These are phyloP conservation scores for Ruditapes philippinarum DNA, from an alignment of 1,140 invertebrate species.

Conservation along the genomic window DNA sequence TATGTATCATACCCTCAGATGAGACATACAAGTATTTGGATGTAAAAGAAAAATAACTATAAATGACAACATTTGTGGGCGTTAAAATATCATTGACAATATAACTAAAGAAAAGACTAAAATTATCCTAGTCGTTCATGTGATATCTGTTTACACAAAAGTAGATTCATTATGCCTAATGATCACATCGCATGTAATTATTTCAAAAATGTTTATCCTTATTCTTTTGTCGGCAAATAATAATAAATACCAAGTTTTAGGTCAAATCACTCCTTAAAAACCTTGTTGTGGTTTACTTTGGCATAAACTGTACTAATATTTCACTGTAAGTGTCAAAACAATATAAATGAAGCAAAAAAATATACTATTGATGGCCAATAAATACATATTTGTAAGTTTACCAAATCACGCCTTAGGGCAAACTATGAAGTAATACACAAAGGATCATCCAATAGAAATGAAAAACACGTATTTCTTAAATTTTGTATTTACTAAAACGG, in stretches of 20 bases:
- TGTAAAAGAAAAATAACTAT: no score
- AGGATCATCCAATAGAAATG: no score
- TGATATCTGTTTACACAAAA: no score
- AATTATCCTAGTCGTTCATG: no score
- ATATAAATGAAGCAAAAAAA: not conserved
- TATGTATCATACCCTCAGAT: no score
- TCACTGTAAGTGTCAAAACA: constrained; percentile 2
- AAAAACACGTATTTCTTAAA: no score
- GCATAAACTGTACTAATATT: not conserved
- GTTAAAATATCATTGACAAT: no score
- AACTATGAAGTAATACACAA: no score
- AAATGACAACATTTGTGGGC: no score
- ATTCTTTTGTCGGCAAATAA: not conserved
- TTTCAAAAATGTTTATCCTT: not conserved
- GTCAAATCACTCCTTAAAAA: not conserved
- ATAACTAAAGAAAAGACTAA: no score
- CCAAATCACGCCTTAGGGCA: not conserved
- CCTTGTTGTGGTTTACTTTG: not conserved
- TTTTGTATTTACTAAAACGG: no score
- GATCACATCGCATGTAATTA: not conserved
- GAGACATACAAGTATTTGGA: no score
- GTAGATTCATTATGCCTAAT: not conserved
- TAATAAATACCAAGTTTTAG: not conserved
- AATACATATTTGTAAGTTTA: not conserved
- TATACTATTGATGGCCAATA: not conserved